phyloP scores from a whole-genome alignment of 2,888 invertebrate genomes.

The Drosophila testacea region DNA sequence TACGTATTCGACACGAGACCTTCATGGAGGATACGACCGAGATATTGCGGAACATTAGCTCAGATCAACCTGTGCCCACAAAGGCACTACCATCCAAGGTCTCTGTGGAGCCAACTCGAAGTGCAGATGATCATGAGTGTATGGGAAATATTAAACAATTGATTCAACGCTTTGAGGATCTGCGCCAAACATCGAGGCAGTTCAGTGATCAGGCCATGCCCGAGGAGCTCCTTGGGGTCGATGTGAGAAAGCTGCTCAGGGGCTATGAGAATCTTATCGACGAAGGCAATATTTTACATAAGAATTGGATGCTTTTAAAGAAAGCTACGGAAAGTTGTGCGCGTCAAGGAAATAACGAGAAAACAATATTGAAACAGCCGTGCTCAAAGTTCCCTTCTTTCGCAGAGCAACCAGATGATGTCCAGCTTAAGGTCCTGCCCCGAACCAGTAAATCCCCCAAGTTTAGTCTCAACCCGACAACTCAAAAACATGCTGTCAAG shows the following conservation, averaged over 20 bases:
- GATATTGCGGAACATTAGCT: conserved; percentile 49
- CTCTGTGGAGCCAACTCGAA: neutral
- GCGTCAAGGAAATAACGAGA: conserved; percentile 36
- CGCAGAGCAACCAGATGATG: conserved; percentile 33
- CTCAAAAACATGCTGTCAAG: neutral
- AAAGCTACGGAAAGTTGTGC: conserved; percentile 60
- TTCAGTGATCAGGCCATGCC: conserved; percentile 57
- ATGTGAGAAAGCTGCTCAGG: conserved; percentile 58
- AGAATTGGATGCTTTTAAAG: conserved; percentile 56
- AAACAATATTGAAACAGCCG: conserved; percentile 21
- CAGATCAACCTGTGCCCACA: neutral
- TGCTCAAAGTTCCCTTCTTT: conserved; percentile 55
- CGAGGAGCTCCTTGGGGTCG: conserved; percentile 60
- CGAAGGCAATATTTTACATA: conserved; percentile 57
- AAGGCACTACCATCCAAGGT: neutral
- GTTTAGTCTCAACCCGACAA: conserved; percentile 1
- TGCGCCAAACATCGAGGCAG: conserved; percentile 59
- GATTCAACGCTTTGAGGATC: conserved; percentile 62
- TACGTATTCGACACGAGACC: conserved; percentile 58
- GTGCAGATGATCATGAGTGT: neutral
- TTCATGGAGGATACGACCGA: conserved; percentile 64
- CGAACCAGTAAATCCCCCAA: neutral
- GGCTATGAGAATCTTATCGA: conserved; percentile 62
- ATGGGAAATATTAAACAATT: conserved; percentile 49
- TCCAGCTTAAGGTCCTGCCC: neutral